Conservation (phyloP, 2,888 invertebrate genomes). For the Stenoptilia bipunctidactyla region DNA sequence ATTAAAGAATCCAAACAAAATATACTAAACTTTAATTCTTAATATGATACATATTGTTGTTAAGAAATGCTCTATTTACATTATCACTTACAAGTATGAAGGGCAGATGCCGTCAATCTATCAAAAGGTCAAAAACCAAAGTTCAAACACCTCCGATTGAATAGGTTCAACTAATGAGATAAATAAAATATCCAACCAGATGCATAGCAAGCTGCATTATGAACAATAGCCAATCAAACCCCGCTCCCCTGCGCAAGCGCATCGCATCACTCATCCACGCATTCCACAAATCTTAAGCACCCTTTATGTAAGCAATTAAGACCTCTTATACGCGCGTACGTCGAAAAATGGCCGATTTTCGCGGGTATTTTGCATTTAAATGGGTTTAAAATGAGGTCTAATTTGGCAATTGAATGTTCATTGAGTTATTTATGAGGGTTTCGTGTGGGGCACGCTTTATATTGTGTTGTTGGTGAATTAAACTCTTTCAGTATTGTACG, state of each 20-base stretch:
- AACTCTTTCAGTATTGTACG: too few species aligned
- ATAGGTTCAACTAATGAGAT: background rate
- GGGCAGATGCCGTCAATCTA: too few species aligned
- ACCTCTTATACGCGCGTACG: slow-evolving; percentile 20
- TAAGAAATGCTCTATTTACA: too few species aligned
- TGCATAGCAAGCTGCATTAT: slow-evolving; percentile 37
- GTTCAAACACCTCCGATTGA: background rate
- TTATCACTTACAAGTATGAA: too few species aligned
- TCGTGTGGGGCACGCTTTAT: background rate
- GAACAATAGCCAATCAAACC: slow-evolving; percentile 55
- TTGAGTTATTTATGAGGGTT: background rate
- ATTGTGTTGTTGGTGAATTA: background rate
- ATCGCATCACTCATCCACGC: slow-evolving; percentile 38
- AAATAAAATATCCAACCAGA: slow-evolving; percentile 19
- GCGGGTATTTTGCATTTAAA: slow-evolving; percentile 26
- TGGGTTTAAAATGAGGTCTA: slow-evolving; percentile 24
- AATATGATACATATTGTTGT: too few species aligned
- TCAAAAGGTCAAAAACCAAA: background rate
- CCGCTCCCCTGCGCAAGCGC: slow-evolving; percentile 15
- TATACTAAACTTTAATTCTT: too few species aligned
- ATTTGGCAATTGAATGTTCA: slow-evolving; percentile 25
- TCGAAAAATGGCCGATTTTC: slow-evolving; percentile 11
- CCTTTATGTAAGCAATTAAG: slow-evolving; percentile 23
- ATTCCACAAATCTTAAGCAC: slow-evolving; percentile 23
- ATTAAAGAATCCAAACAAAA: too few species aligned